Evolutionary conservation across 1,140 invertebrate species (phyloP).

Genomic region (Aleiodes sp.): DNA sequence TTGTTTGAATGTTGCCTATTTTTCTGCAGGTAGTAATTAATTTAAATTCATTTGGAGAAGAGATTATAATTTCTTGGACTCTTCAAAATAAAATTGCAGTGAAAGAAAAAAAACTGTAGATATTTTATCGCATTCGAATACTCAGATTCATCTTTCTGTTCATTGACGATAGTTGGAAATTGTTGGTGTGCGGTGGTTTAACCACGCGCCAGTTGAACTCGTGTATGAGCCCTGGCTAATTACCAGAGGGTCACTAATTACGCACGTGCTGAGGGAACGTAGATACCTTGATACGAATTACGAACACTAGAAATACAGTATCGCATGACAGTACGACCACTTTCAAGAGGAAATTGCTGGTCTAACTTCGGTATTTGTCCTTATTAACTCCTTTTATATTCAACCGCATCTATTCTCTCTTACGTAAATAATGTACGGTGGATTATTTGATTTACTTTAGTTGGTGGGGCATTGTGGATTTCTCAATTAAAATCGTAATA

Average conservation of each 20-base stretch:
- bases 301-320: background rate
- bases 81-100: background rate
- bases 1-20: no score
- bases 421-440: background rate
- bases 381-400: background rate
- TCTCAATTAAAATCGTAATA: background rate
- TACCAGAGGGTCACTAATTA: constrained; percentile 5
- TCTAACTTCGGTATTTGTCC: background rate
- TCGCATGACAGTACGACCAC: constrained; percentile 1
- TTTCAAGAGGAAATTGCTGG: background rate
- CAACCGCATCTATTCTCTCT: background rate
- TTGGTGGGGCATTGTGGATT: background rate
- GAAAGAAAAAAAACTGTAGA: background rate
- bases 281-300: constrained; percentile 8
- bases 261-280: background rate
- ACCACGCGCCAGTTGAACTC: background rate
- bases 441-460: background rate
- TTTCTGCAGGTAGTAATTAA: no score
- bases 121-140: background rate
- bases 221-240: background rate
- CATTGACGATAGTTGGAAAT: background rate
- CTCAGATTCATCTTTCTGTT: background rate
- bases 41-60: no score
- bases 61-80: no score
- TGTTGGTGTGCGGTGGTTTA: background rate